A percentile compares a stretch with the other conserved stretches of the same genome.
phyloP scores from a whole-genome alignment of 2,113 vertebrate species.

The Forbesichthys agassizii region DNA sequence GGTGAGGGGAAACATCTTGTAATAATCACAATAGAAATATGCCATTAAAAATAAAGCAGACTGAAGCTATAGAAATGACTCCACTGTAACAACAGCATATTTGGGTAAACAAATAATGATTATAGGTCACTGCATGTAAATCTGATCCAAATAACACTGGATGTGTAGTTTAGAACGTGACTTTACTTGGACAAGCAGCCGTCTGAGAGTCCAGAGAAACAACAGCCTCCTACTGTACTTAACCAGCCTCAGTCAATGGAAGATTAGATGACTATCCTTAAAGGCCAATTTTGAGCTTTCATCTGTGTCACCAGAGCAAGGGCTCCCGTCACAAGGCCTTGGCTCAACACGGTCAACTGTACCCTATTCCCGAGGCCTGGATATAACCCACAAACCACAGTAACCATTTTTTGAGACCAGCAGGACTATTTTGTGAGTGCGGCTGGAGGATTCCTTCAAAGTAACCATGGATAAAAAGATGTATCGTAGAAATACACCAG shows the following conservation, averaged over 20 bases:
- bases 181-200: constrained; percentile 6
- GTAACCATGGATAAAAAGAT: neutral
- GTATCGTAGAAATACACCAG: neutral
- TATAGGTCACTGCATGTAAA: constrained; percentile 14
- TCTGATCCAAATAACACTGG: constrained; percentile 11
- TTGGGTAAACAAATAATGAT: constrained; percentile 11
- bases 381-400: constrained; percentile 7
- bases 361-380: constrained; percentile 13
- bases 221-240: neutral
- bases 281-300: constrained; percentile 50
- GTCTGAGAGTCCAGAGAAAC: constrained; percentile 3
- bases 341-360: constrained; percentile 28
- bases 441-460: neutral
- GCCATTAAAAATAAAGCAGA: constrained; percentile 16
- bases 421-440: neutral
- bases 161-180: constrained; percentile 13
- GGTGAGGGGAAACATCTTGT: constrained; percentile 23
- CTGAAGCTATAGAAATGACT: constrained; percentile 30
- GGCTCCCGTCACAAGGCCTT: constrained; percentile 1
- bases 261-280: constrained; percentile 37
- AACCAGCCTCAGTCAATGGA: constrained; percentile 6
- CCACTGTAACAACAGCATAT: constrained; percentile 24
- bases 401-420: neutral
- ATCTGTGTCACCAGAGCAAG: constrained; percentile 25
- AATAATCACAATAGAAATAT: constrained; percentile 22